Evolutionary conservation across 2,888 invertebrate genomes (phyloP), one percentile per base, ranked within the genome.

Genomic region (Clusia tigrina): DNA sequence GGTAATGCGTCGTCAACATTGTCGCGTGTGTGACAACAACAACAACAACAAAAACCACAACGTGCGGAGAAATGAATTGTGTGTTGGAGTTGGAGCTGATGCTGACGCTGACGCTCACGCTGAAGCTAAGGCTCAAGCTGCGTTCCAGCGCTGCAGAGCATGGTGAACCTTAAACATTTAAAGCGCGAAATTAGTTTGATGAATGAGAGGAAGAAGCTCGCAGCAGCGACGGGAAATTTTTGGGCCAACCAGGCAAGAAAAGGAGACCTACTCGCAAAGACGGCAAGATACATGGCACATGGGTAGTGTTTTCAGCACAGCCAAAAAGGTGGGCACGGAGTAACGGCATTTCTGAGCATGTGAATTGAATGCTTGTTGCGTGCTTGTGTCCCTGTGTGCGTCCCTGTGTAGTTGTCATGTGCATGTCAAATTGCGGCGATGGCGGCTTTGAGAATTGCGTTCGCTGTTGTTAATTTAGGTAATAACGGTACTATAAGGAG

Each of bases 111-210:
- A n/a, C 6, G 32, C 32, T 32, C 12, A 32, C 5, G 32, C 12
- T 9, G 12, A 32, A 32, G 5, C 6, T 32, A 32, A 9, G 32
- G 32, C 12, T 5, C 12, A 9, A 10, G 42, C n/a, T n/a, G 42
- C 6, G 42, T 42, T 17, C 3, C 42, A 6, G n/a, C 42, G 42
- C n/a, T n/a, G n/a, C n/a, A n/a, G n/a, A n/a, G n/a, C n/a, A n/a
- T 23, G 51, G 1, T 6, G 57, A 57, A 20, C 20, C 48, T 48
- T 48, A 48, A 48, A 63, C 37, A 64, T 65, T 66, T 63, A 66
- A 69, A 63, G 67, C 67, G 67, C 66, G 63, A 67, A 69, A 69
- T 67, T 66, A 59, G 63, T 65, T 67, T 67, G 62, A 63, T 62
- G 57, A 63, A 62, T 57, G 56, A 17, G 48, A 23, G 53, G 52